Percentiles rank a stretch among this genome's conserved stretches.
These are phyloP conservation scores for Polypedilum pembai DNA, from an alignment of 1,140 invertebrate species.

Conservation along the genomic window DNA sequence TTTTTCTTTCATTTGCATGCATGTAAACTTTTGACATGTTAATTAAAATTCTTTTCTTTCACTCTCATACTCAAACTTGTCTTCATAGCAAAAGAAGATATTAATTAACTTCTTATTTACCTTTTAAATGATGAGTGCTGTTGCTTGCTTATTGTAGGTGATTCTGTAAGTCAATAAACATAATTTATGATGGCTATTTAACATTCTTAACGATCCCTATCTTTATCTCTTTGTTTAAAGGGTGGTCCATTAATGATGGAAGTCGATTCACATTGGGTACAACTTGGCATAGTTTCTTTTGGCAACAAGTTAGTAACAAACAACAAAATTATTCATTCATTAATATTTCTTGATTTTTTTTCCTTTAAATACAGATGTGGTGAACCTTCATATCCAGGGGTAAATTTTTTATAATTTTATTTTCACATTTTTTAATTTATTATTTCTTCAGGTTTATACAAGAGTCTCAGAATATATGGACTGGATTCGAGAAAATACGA, in stretches of 20 bases:
- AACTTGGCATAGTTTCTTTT: constrained; percentile 85
- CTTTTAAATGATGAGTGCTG: background rate
- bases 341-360: no score
- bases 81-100: background rate
- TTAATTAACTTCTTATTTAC: background rate
- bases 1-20: background rate
- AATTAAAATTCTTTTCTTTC: background rate
- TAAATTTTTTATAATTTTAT: constrained; percentile 37
- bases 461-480: constrained; percentile 41
- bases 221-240: background rate
- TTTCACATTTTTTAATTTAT: background rate
- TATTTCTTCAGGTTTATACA: constrained; percentile 34
- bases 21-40: background rate
- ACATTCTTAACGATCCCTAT: background rate
- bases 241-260: constrained; percentile 80
- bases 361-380: constrained; percentile 64
- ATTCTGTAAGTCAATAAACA: constrained; percentile 40
- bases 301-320: constrained; percentile 58
- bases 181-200: background rate
- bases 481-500: constrained; percentile 43
- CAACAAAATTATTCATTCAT: no score
- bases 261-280: constrained; percentile 66
- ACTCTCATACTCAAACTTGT: background rate
- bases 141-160: constrained; percentile 36
- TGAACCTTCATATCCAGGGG: constrained; percentile 76